Conservation (phyloP, 2,888 invertebrate genomes). For the Lasioglossum calceatum region DNA sequence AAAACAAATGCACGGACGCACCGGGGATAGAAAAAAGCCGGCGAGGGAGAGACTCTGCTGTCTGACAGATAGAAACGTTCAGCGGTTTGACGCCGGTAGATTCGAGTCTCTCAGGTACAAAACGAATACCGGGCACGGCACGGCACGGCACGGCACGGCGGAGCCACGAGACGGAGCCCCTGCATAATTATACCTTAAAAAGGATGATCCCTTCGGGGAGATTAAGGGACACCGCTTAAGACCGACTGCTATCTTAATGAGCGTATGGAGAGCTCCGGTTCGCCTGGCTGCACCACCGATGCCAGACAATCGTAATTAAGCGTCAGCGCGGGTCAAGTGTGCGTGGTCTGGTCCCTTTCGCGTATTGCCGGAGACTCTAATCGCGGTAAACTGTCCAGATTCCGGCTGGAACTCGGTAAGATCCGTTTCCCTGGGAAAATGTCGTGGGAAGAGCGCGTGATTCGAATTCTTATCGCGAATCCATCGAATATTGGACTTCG, state of each 20-base stretch:
- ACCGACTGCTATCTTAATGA: constrained; percentile 73
- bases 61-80: constrained; percentile 69
- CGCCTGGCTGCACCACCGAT: constrained; percentile 23
- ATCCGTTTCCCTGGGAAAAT: neutral
- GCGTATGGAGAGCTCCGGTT: constrained; percentile 48
- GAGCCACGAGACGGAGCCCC: neutral
- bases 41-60: constrained; percentile 5
- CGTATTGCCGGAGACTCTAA: neutral
- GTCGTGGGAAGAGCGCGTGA: neutral
- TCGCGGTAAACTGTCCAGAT: neutral
- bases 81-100: constrained; percentile 58
- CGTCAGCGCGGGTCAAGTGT: constrained; percentile 42
- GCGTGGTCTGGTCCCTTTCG: constrained; percentile 5
- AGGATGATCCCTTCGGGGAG: constrained; percentile 69
- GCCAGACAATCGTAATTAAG: constrained; percentile 63
- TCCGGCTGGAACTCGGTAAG: neutral
- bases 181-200: constrained; percentile 72
- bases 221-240: constrained; percentile 67
- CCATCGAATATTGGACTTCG: neutral
- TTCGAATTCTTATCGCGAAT: neutral
- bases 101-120: constrained; percentile 46
- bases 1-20: constrained; percentile 30
- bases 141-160: neutral
- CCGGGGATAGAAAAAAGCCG: constrained; percentile 16
- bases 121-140: constrained; percentile 8